Base-by-base conservation (phyloP, 2,888 invertebrate genomes). In the Yponomeuta evonymella region DNA sequence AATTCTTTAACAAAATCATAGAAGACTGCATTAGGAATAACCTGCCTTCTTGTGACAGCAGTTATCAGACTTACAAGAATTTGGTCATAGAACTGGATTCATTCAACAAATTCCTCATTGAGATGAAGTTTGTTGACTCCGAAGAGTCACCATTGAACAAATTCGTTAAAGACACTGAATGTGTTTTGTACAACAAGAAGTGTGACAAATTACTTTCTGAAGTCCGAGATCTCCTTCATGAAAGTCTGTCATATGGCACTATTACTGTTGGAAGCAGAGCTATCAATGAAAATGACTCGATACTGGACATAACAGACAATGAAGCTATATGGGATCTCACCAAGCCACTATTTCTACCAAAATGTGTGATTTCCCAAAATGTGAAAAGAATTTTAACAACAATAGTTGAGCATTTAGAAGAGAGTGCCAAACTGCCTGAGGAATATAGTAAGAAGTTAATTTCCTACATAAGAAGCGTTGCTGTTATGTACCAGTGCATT, bases 81-180 rank as follows among this genome's bases (percentile, higher is more conserved):
- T 85, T 92, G 71, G 90, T 88, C 10, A 71, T 85, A 0, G 93
- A 93, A 72, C 75, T 93, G 65, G 90, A 92, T 73, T 81, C 82
- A 0, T 92, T 93, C 73, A 92, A 92, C 74, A 90, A 89, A 71
- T 91, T 91, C 74, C 74, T 93, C 6, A 83, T 91, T 65, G 91
- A 92, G 23, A 74, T 92, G n/a, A 88, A 90, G 75, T 93, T 92
- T 78, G 85, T 90, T 5, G 81, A 86, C 58, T 77, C 84, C 0
- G 77, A 81, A 1, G 76, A 85, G 66, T 93, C 93, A 33, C 91
- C 92, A 0, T 75, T 93, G 1, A 86, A 88, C 73, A 86, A 88
- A 73, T 93, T 88, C 71, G 86, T 91, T 9, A 83, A 87, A 76
- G 84, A 92, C 48, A 88, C 89, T 2, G 89, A 91, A 78, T 86